A percentile compares a stretch with the other conserved stretches of the same genome.
phyloP scores from a whole-genome alignment of 2,888 invertebrate genomes.

The Punctoribates punctum region DNA sequence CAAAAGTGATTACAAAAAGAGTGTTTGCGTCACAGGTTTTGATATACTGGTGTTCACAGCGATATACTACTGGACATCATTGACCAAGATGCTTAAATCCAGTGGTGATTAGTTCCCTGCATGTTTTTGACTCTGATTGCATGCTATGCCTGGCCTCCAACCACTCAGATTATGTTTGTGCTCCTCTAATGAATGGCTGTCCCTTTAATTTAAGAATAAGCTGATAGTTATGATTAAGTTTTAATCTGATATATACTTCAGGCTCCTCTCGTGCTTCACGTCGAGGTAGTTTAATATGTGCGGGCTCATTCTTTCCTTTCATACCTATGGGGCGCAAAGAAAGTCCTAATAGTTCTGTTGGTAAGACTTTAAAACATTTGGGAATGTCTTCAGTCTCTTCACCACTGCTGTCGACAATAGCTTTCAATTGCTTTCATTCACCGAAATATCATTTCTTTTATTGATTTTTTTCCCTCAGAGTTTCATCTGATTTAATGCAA shows the following conservation, averaged over 20 bases:
- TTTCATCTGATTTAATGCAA: too few relatives aligned
- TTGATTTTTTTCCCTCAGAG: too few relatives aligned
- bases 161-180: constrained; percentile 15
- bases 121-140: background rate
- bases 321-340: constrained; percentile 47
- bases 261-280: constrained; percentile 40
- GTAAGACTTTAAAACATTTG: constrained; percentile 17
- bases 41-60: too few relatives aligned
- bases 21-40: too few relatives aligned
- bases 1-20: too few relatives aligned
- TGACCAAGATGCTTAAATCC: too few relatives aligned
- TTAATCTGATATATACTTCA: background rate
- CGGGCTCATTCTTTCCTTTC: constrained; percentile 48
- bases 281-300: constrained; percentile 47
- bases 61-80: too few relatives aligned
- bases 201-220: background rate
- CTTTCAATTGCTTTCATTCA: background rate
- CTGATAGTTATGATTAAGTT: background rate
- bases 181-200: background rate
- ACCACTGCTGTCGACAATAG: constrained; percentile 18
- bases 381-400: background rate
- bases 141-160: background rate
- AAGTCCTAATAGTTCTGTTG: constrained; percentile 39
- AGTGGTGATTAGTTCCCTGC: too few relatives aligned
- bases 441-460: background rate